Evolutionary conservation across 2,113 vertebrate species (phyloP).

Genomic region (Aepyceros melampus): DNA sequence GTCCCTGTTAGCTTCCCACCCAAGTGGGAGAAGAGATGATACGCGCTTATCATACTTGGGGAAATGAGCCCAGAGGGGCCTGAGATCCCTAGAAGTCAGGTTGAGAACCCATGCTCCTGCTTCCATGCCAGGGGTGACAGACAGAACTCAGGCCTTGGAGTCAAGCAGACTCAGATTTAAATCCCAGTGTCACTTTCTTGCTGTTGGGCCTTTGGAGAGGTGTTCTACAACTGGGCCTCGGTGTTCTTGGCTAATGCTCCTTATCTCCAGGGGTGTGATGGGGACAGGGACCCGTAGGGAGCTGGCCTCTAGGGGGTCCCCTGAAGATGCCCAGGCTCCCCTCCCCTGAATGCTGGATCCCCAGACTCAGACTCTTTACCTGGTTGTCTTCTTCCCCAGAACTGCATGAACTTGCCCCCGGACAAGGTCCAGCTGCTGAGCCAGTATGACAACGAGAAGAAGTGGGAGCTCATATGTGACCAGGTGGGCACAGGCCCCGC

Average conservation of each 20-base stretch:
- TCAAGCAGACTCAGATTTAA: neutral
- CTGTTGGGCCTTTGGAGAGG: neutral
- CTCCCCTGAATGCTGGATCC: neutral
- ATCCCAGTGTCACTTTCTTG: neutral
- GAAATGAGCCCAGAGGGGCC: neutral
- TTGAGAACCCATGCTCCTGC: neutral
- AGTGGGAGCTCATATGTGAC: slow-evolving; percentile 95
- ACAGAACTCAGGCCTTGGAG: neutral
- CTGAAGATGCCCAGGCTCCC: neutral
- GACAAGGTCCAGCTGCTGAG: slow-evolving; percentile 93
- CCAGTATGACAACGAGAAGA: slow-evolving; percentile 96
- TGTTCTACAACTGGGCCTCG: neutral
- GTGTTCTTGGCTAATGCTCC: neutral
- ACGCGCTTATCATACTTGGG: neutral
- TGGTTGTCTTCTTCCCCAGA: slow-evolving; percentile 78
- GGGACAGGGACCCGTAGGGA: neutral
- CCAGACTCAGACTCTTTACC: neutral
- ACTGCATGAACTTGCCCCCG: slow-evolving; percentile 95
- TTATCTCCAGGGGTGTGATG: neutral
- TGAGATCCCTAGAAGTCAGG: neutral
- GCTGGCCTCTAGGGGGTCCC: neutral
- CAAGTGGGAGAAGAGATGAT: neutral
- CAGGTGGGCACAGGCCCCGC: slow-evolving; percentile 48
- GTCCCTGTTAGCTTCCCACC: neutral
- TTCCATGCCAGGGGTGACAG: neutral